Conservation (phyloP, 1,140 invertebrate species). For the Drosophila chauvacae region DNA sequence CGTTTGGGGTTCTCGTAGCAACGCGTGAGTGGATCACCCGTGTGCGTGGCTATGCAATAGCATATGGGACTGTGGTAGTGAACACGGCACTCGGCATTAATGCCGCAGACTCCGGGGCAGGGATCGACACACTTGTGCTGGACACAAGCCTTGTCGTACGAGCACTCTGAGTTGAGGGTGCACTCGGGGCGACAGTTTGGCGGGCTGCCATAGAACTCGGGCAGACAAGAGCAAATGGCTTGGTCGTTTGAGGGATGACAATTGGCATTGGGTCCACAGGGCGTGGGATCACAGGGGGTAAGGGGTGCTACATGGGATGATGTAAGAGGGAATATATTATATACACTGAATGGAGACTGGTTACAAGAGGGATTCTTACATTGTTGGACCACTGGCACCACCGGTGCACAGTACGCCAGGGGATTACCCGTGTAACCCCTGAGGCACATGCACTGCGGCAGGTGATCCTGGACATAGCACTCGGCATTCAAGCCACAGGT, state of each 20-base stretch:
- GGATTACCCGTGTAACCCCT: constrained; percentile 89
- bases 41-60: constrained; percentile 90
- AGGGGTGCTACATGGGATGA: constrained; percentile 37
- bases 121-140: constrained; percentile 90
- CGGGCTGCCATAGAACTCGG: constrained; percentile 89
- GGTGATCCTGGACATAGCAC: constrained; percentile 90
- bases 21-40: constrained; percentile 88
- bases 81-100: constrained; percentile 89
- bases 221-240: constrained; percentile 89
- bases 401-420: constrained; percentile 85
- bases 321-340: constrained; percentile 75
- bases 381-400: constrained; percentile 51
- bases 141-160: constrained; percentile 88
- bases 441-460: constrained; percentile 89
- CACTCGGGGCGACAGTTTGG: constrained; percentile 92
- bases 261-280: constrained; percentile 90
- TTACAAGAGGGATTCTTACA: constrained; percentile 85
- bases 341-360: constrained; percentile 47
- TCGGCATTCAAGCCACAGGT: constrained; percentile 90
- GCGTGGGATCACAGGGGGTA: constrained; percentile 87
- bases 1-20: constrained; percentile 85
- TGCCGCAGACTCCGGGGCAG: constrained; percentile 90
- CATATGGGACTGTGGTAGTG: constrained; percentile 90
- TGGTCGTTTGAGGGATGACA: constrained; percentile 88
- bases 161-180: constrained; percentile 90